Percentiles rank a stretch among this genome's conserved stretches.
These are phyloP conservation scores for Asteroscopus sphinx DNA, from an alignment of 2,888 invertebrate genomes.

Conservation along the genomic window DNA sequence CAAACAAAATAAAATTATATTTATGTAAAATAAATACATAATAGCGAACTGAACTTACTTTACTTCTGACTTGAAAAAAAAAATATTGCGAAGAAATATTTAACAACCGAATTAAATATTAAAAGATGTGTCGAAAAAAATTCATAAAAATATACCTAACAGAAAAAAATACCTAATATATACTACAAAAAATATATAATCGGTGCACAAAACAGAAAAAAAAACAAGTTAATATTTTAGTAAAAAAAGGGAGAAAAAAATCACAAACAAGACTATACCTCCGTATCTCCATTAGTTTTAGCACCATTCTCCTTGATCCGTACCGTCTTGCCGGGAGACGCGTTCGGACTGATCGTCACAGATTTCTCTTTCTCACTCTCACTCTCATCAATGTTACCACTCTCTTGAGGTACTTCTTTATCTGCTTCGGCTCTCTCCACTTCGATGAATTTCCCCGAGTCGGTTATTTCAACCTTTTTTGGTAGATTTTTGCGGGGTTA, in stretches of 20 bases:
- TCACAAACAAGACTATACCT: constrained; percentile 68
- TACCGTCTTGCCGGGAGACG: constrained; percentile 83
- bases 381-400: constrained; percentile 56
- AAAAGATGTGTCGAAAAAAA: too few relatives aligned
- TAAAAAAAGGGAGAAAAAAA: constrained; percentile 27
- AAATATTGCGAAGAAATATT: too few relatives aligned
- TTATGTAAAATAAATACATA: constrained; percentile 7
- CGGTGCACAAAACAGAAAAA: constrained; percentile 35
- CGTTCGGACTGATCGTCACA: constrained; percentile 72
- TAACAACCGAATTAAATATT: too few relatives aligned
- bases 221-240: constrained; percentile 59
- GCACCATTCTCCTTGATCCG: constrained; percentile 85
- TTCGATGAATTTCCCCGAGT: constrained; percentile 88
- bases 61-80: background rate
- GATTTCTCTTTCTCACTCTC: constrained; percentile 61
- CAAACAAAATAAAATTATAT: constrained; percentile 15
- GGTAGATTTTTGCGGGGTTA: constrained; percentile 74
- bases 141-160: constrained; percentile 1
- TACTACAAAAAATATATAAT: constrained; percentile 10
- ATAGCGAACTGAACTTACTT: constrained; percentile 29
- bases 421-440: constrained; percentile 77
- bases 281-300: constrained; percentile 73
- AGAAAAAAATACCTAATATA: background rate
- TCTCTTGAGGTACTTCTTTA: constrained; percentile 54
- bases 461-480: constrained; percentile 87